phyloP scores from a whole-genome alignment of 2,797 vertebrate genomes.

The Typhlichthys eigenmanni region DNA sequence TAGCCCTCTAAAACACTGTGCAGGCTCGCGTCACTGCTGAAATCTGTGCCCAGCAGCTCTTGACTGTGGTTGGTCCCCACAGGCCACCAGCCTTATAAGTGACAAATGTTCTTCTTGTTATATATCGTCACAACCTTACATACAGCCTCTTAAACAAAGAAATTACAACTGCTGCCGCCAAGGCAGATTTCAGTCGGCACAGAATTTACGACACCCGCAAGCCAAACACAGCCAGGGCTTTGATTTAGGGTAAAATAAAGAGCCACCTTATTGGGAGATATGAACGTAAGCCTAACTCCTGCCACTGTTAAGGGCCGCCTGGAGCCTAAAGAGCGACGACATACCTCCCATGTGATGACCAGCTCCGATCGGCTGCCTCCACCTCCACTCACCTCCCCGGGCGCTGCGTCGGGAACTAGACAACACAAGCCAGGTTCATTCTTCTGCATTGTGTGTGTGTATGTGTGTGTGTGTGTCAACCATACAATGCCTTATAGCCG shows the following conservation, averaged over 20 bases:
- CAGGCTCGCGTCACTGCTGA: slow-evolving; percentile 8
- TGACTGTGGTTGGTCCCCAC: slow-evolving; percentile 33
- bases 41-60: slow-evolving; percentile 28
- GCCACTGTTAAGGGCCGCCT: slow-evolving; percentile 39
- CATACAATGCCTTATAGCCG: no score
- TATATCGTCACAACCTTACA: slow-evolving; percentile 24
- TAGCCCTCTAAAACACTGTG: slow-evolving; percentile 22
- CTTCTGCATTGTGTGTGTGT: slow-evolving; percentile 11
- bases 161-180: slow-evolving; percentile 38
- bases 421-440: slow-evolving; percentile 46
- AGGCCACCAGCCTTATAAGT: slow-evolving; percentile 44
- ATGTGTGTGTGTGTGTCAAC: no score
- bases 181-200: slow-evolving; percentile 34
- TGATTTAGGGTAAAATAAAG: slow-evolving; percentile 61
- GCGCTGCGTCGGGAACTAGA: slow-evolving; percentile 90
- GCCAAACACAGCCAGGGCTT: slow-evolving; percentile 52
- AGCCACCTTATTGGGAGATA: slow-evolving; percentile 48
- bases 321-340: slow-evolving; percentile 75
- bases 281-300: slow-evolving; percentile 16
- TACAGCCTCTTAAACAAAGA: slow-evolving; percentile 40
- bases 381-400: slow-evolving; percentile 91
- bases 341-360: slow-evolving; percentile 98
- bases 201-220: slow-evolving; percentile 57
- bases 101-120: slow-evolving; percentile 36
- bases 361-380: slow-evolving; percentile 93